Base-by-base conservation (phyloP, 2,888 invertebrate species). In the Asteroscopus sphinx region DNA sequence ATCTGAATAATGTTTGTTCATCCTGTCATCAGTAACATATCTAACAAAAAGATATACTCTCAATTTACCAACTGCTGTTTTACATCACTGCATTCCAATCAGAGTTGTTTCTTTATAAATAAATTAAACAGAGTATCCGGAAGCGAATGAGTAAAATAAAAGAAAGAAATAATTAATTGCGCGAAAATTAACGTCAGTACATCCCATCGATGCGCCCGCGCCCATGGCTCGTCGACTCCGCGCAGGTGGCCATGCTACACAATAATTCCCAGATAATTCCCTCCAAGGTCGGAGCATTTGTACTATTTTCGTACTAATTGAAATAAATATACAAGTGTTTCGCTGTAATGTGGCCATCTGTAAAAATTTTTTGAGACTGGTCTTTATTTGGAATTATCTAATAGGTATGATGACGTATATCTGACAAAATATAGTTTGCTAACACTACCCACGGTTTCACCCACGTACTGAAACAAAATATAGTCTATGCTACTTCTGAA, bases 281-380 rank as follows among this genome's bases (percentile, higher is more conserved):
- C 48, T 25, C 28, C 82, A 81, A 83, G 81, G 83, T 62, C 77
- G 52, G 26, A 60, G 37, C 52, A 60, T 69, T 65, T 36, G 33
- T 63, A 80, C 80, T 83, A 83, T 83, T 83, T 77, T 65, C 55
- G 76, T 70, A 57, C 68, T 83, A 78, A 82, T 83, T 82, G 80
- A 82, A 81, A 80, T 75, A 78, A 74, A 81, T 67, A 76, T 54
- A 79, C 83, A 68, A 81, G 78, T 80, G 77, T 45, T 73, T 59
- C 47, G 25, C 40, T 49, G 63, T 56, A 45, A 57, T 59, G 68
- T 54, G 53, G 39, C 77, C 66, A 78, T 55, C 33, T 61, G 48
- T 56, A 56, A 4, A 25, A 15, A 12, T 42, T 47, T 40, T 51
- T 40, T 21, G 42, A 45, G 67, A 77, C 58, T 7, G 25, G 30